Base-by-base conservation (phyloP, 2,113 vertebrate species). In the Neolamprologus cancellatus region DNA sequence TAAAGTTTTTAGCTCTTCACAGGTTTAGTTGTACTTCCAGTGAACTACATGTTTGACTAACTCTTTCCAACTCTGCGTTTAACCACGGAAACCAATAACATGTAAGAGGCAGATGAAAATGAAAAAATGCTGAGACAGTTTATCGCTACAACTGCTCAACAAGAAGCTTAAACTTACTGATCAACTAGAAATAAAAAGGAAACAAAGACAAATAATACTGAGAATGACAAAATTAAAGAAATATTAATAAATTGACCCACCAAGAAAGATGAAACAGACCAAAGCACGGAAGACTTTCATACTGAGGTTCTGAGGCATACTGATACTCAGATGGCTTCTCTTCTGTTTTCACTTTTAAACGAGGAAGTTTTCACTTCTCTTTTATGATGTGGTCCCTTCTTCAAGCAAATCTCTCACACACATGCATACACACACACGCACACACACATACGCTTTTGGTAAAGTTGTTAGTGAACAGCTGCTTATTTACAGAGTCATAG, bases 231-330 rank as follows among this genome's bases (percentile, higher is more conserved):
- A 59, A 59, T 59, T 4, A 59, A 30, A 59, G 14, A 32, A 36
- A 41, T 13, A 30, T 8, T 4, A 0, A n/a, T 6, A 15, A 69
- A 59, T 36, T 14, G 25, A 79, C 82, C 76, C 82, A 81, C 82
- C 50, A 32, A 88, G 53, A 54, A 66, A 54, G 55, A 84, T 18
- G 78, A 55, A 59, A 20, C 28, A 79, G 81, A 80, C 79, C 17
- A 74, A 32, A 23, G 10, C 23, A 53, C 8, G 30, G 13, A 1
- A 1, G 30, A 74, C 17, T 4, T 44, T 44, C 78, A 84, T 88
- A 32, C 10, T 50, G 76, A 79, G 30, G 41, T 55, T 55, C 12
- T 55, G 53, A 55, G 7, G 23, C 53, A 55, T 28, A 55, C 53
- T 25, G 8, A 30, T 59, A 9, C 1, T 17, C 55, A 32, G 28